Percentiles rank a stretch among this genome's conserved stretches.
Evolutionary conservation across 1,140 invertebrate species (phyloP).

Genomic region (Thaumetopoea pityocampa): DNA sequence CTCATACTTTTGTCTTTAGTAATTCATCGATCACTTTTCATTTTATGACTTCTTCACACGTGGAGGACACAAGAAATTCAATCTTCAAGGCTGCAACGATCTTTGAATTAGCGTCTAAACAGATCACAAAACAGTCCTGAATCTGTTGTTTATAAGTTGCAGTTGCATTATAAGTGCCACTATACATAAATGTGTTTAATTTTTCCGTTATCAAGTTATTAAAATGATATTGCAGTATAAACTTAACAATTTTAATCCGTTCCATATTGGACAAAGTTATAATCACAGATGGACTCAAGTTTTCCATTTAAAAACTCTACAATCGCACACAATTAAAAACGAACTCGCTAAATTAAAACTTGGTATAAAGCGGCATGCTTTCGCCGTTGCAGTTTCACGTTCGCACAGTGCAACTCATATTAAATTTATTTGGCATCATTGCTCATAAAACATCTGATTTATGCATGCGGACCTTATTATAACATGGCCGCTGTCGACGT

Average conservation of each 20-base stretch:
- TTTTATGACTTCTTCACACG: too few relatives aligned
- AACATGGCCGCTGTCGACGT: constrained; percentile 42
- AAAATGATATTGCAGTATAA: constrained; percentile 1
- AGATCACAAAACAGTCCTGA: too few relatives aligned
- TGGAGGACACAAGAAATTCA: too few relatives aligned
- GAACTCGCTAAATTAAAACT: constrained; percentile 11
- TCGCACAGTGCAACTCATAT: constrained; percentile 12
- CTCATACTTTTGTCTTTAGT: too few relatives aligned
- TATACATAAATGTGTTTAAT: too few relatives aligned
- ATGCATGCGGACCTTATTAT: constrained; percentile 45
- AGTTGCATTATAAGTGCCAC: too few relatives aligned
- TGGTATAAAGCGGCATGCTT: constrained; percentile 11
- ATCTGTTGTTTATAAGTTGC: too few relatives aligned
- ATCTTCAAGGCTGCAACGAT: too few relatives aligned
- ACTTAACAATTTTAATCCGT: constrained; percentile 7
- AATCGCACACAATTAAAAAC: constrained; percentile 19
- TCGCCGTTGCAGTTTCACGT: constrained; percentile 16
- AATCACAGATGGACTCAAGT: constrained; percentile 12
- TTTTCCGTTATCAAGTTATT: constrained; percentile 7
- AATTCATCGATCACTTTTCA: too few relatives aligned
- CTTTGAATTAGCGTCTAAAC: too few relatives aligned
- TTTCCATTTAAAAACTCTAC: constrained; percentile 18
- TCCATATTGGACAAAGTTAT: constrained; percentile 21
- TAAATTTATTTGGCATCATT: constrained; percentile 49
- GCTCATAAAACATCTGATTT: constrained; percentile 54